These are phyloP conservation scores for Hypomecis atomaria DNA, from an alignment of 2,888 invertebrate genomes.

Conservation along the genomic window DNA sequence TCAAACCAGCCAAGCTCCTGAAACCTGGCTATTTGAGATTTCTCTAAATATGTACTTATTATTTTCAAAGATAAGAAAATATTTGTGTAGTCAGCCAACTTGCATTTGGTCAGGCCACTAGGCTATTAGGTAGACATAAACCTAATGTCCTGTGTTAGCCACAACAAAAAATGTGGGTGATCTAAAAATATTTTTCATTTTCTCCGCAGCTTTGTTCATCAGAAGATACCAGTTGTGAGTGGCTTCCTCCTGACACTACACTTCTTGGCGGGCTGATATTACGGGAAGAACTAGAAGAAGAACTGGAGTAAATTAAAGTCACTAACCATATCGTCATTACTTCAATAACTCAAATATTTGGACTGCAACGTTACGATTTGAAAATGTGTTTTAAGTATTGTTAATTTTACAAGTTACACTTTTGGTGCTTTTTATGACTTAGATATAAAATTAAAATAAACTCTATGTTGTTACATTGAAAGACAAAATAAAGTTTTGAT, in stretches of 20 bases:
- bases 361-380: conserved; percentile 2
- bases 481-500: too few relatives aligned
- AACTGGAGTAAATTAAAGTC: conserved; percentile 50
- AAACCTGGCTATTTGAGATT: too few relatives aligned
- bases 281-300: conserved; percentile 69
- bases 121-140: too few relatives aligned
- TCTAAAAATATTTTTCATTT: not conserved
- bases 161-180: not conserved
- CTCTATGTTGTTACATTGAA: too few relatives aligned
- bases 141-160: too few relatives aligned
- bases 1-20: too few relatives aligned
- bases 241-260: conserved; percentile 76
- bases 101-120: too few relatives aligned
- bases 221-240: conserved; percentile 80
- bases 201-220: conserved; percentile 71
- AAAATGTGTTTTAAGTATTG: too few relatives aligned
- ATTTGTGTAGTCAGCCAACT: not conserved
- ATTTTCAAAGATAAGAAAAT: not conserved
- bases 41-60: too few relatives aligned
- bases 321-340: conserved; percentile 10
- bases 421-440: conserved; percentile 19
- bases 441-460: too few relatives aligned
- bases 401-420: conserved; percentile 55
- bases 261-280: conserved; percentile 68
- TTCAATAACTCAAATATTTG: not conserved